Evolutionary conservation across 2,113 vertebrate species (phyloP).

Genomic region (Sinocyclocheilus anshuiensis): DNA sequence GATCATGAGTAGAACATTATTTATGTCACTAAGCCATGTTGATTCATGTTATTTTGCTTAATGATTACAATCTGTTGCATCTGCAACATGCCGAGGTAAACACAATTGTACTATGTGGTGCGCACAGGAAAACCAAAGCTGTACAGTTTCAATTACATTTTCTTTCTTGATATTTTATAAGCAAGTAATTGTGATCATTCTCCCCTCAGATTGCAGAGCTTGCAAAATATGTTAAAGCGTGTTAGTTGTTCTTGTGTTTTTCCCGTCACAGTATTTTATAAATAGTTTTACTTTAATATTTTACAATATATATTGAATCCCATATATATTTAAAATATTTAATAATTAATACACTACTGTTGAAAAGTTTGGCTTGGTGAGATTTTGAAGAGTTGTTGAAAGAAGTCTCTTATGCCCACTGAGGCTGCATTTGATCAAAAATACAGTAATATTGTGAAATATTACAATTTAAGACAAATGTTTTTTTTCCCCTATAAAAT

Average conservation of each 20-base stretch:
- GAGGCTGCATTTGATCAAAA: background rate
- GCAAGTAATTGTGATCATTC: background rate
- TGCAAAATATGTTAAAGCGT: slow-evolving; percentile 48
- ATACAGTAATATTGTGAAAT: background rate
- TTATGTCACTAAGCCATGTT: slow-evolving; percentile 29
- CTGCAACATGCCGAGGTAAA: background rate
- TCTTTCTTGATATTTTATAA: background rate
- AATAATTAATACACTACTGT: no score
- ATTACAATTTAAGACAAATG: background rate
- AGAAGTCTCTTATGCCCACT: background rate
- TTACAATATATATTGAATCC: background rate
- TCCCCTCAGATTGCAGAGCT: background rate
- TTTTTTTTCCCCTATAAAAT: background rate
- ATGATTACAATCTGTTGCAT: slow-evolving; percentile 18
- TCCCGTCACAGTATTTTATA: slow-evolving; percentile 31
- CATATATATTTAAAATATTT: background rate
- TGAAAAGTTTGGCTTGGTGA: no score
- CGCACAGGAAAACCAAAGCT: background rate
- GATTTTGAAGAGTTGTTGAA: background rate
- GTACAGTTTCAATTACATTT: background rate
- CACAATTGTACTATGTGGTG: background rate
- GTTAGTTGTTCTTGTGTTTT: slow-evolving; percentile 42
- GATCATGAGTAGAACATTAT: slow-evolving; percentile 31
- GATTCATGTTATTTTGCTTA: slow-evolving; percentile 14
- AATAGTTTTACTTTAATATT: background rate